Conservation (phyloP, 2,113 vertebrate genomes). For the Eclectus roratus region DNA sequence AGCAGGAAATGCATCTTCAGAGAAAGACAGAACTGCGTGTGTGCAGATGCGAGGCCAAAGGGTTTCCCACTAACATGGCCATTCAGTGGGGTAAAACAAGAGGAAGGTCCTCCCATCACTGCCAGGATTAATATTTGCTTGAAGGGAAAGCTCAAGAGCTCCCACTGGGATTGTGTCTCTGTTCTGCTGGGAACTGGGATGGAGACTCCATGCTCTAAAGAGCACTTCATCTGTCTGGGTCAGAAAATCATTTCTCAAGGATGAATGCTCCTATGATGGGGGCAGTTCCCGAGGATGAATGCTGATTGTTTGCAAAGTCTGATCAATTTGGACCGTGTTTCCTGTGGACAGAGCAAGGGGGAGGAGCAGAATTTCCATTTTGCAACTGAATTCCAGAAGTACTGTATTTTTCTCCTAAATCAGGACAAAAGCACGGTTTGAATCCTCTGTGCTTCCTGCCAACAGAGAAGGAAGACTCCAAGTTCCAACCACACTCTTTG, state of each 20-base stretch:
- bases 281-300: background rate
- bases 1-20: background rate
- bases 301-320: background rate
- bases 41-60: background rate
- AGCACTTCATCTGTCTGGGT: background rate
- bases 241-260: constrained; percentile 10
- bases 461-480: constrained; percentile 15
- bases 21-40: background rate
- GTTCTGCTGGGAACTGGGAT: background rate
- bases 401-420: background rate
- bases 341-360: background rate
- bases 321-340: background rate
- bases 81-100: background rate
- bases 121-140: background rate
- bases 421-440: constrained; percentile 26
- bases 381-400: background rate
- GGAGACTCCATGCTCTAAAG: background rate
- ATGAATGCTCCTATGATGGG: background rate
- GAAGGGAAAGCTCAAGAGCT: background rate
- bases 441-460: constrained; percentile 32
- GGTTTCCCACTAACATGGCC: background rate
- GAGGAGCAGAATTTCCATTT: constrained; percentile 14
- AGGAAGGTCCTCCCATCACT: background rate
- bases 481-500: constrained; percentile 12
- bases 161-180: background rate